These are phyloP conservation scores for Babylonia areolata DNA, from an alignment of 1,140 invertebrate genomes.

Conservation along the genomic window DNA sequence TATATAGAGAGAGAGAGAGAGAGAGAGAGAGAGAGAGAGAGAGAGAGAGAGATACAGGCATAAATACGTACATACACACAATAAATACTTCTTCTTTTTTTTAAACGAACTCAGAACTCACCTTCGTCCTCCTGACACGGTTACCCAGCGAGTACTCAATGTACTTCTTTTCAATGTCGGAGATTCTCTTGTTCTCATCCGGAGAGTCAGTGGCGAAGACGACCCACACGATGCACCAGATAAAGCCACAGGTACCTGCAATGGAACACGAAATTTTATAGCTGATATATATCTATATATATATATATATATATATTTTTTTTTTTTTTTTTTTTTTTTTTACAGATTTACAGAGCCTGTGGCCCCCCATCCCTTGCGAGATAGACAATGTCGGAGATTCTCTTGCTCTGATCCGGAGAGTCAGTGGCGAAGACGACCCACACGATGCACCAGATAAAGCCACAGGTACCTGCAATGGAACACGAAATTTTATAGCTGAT, in stretches of 20 bases:
- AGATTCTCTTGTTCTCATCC: conserved; percentile 63
- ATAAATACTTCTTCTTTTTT: too few relatives aligned
- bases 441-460: background rate
- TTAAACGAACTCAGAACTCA: background rate
- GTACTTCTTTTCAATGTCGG: conserved; percentile 64
- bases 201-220: conserved; percentile 64
- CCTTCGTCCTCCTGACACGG: conserved; percentile 19
- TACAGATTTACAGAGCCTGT: too few relatives aligned
- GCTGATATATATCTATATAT: too few relatives aligned
- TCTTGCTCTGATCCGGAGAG: conserved; percentile 64
- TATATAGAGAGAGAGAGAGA: too few relatives aligned
- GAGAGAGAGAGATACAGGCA: background rate
- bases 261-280: too few relatives aligned
- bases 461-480: too few relatives aligned
- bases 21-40: too few relatives aligned
- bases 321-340: too few relatives aligned
- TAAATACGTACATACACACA: background rate
- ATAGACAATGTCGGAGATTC: conserved; percentile 63
- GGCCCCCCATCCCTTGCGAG: too few relatives aligned
- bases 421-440: conserved; percentile 53
- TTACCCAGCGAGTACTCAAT: conserved; percentile 71
- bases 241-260: background rate
- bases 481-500: too few relatives aligned
- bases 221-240: background rate
- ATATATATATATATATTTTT: too few relatives aligned